phyloP scores from a whole-genome alignment of 2,113 vertebrate genomes.

The Pleuronectes platessa region DNA sequence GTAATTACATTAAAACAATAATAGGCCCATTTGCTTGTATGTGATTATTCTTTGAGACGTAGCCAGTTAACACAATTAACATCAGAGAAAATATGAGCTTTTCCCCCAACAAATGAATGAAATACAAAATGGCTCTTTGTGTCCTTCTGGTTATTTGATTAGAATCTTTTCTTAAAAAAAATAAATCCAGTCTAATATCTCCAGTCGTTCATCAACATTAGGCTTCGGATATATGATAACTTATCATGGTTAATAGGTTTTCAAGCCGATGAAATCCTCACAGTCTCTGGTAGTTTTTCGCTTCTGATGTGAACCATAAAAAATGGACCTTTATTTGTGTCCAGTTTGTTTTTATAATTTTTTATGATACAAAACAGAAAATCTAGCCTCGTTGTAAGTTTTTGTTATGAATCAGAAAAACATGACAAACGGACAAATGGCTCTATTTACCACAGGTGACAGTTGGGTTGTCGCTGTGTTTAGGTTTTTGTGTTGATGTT shows the following conservation, averaged over 20 bases:
- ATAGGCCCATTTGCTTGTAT: conserved; percentile 17
- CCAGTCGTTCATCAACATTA: not conserved
- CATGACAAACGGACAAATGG: no score
- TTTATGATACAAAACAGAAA: no score
- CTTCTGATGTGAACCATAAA: no score
- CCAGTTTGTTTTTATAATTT: no score
- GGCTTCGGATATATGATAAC: not conserved
- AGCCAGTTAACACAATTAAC: conserved; percentile 1
- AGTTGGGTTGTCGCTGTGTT: no score
- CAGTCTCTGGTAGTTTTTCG: no score
- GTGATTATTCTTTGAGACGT: conserved; percentile 23
- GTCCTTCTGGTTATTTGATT: not conserved
- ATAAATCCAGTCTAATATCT: no score
- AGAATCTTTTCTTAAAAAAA: not conserved
- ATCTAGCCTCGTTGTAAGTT: no score
- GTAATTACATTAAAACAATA: conserved; percentile 27
- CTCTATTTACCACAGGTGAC: no score
- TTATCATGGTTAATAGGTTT: not conserved
- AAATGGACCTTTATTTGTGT: no score
- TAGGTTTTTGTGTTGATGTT: not conserved
- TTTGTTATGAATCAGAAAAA: no score
- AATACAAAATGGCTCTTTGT: not conserved
- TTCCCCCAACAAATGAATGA: not conserved
- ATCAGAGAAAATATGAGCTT: not conserved
- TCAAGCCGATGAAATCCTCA: not conserved